Conservation (phyloP, 2,113 vertebrate genomes). For the Tonatia bakeri region DNA sequence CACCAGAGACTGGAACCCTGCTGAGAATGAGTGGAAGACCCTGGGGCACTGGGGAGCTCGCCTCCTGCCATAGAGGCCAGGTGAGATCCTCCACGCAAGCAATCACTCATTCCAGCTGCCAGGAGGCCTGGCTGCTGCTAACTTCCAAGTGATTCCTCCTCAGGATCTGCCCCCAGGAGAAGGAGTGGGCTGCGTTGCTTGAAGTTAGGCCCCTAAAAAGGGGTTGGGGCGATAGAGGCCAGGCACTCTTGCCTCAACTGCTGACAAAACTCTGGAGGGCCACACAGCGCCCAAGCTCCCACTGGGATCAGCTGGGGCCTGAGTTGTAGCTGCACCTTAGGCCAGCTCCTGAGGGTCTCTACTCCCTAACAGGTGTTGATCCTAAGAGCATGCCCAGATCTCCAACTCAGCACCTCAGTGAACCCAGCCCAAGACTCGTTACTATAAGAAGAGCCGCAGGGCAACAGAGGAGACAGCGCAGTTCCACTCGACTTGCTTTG, state of each 20-base stretch:
- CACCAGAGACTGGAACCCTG: neutral
- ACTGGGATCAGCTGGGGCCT: neutral
- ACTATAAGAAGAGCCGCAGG: neutral
- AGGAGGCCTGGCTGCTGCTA: neutral
- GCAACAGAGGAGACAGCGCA: neutral
- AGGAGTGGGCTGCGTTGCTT: neutral
- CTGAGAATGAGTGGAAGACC: neutral
- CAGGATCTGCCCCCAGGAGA: neutral
- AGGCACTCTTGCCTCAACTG: neutral
- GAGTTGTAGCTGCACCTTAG: neutral
- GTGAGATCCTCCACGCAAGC: neutral
- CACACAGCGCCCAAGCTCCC: neutral
- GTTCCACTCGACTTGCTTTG: neutral
- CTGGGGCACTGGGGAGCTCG: neutral
- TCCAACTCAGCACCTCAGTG: neutral
- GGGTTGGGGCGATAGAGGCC: fast-evolving
- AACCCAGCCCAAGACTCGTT: neutral
- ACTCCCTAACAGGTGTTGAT: neutral
- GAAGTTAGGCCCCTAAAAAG: neutral
- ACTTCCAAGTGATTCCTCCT: neutral
- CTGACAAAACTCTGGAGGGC: neutral
- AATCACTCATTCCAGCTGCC: neutral
- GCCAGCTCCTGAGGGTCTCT: fast-evolving
- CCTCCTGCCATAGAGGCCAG: neutral
- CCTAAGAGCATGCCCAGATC: neutral